Conservation (phyloP, 2,113 vertebrate genomes). For the Pluvialis apricaria region DNA sequence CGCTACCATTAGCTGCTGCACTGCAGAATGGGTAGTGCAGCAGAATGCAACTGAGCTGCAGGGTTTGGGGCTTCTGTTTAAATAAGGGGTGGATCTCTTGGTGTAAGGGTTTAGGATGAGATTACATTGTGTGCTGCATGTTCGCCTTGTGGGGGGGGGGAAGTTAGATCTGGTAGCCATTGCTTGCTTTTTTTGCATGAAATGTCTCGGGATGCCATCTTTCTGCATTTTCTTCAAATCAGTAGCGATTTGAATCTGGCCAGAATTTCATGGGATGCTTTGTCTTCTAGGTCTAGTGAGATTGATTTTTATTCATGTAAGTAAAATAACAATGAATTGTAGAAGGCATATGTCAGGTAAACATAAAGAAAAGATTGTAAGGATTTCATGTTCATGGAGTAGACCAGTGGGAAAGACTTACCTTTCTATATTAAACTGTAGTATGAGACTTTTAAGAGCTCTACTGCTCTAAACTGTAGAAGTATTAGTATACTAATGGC, state of each 20-base stretch:
- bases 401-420: background rate
- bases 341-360: background rate
- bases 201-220: background rate
- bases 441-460: background rate
- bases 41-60: background rate
- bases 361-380: background rate
- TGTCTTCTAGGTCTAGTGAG: background rate
- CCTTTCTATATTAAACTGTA: background rate
- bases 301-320: background rate
- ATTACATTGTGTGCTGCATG: background rate
- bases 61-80: background rate
- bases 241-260: background rate
- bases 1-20: background rate
- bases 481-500: background rate
- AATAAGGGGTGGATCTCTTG: background rate
- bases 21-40: background rate
- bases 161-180: background rate
- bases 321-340: background rate
- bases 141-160: background rate
- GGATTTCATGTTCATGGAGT: background rate
- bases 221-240: background rate
- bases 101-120: background rate
- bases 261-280: background rate
- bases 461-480: background rate
- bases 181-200: background rate